These are phyloP conservation scores for Syrista parreyssii DNA, from an alignment of 2,888 invertebrate species.

Conservation along the genomic window DNA sequence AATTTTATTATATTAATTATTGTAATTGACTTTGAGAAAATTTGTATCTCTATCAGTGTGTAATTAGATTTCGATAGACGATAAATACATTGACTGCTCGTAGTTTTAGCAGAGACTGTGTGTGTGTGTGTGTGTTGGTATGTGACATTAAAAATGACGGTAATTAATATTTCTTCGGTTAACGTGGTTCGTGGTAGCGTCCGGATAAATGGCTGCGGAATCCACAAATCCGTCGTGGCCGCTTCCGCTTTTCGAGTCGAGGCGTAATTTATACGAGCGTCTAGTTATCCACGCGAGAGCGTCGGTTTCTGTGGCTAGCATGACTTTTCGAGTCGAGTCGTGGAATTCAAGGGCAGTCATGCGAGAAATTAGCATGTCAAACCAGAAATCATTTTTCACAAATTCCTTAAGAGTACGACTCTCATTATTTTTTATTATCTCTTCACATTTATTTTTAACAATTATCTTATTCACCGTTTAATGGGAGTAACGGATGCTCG, in stretches of 20 bases:
- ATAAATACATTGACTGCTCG: not conserved
- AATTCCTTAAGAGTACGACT: not conserved
- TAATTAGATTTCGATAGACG: not conserved
- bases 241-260: slow-evolving; percentile 10
- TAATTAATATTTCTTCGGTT: slow-evolving; percentile 12
- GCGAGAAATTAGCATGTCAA: not conserved
- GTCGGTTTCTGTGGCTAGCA: not conserved
- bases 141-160: slow-evolving; percentile 8
- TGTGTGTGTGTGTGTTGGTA: too few species aligned
- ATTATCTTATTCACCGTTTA: not conserved
- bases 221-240: slow-evolving; percentile 22
- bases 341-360: not conserved
- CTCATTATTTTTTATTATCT: not conserved
- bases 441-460: not conserved
- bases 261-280: not conserved
- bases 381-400: not conserved
- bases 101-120: too few species aligned
- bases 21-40: not conserved
- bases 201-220: slow-evolving; percentile 11
- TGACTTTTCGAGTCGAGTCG: not conserved
- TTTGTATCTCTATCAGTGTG: not conserved
- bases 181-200: not conserved
- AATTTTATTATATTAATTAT: too few species aligned
- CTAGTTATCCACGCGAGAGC: slow-evolving; percentile 3
- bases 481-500: not conserved